phyloP scores from a whole-genome alignment of 2,797 vertebrate species.

The Vultur gryphus region DNA sequence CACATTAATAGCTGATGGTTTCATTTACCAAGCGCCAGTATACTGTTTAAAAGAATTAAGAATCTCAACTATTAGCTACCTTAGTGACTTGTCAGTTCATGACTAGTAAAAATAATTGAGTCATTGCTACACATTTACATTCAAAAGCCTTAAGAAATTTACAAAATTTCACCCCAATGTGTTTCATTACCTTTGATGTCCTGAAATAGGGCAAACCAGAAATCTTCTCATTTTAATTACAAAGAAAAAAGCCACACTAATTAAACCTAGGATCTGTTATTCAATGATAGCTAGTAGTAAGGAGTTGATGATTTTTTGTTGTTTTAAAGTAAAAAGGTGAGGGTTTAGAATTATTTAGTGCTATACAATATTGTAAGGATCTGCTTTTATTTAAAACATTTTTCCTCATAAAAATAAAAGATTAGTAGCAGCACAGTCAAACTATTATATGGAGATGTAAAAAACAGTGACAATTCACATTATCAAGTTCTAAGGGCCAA shows the following conservation, averaged over 20 bases:
- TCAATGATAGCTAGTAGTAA: background rate
- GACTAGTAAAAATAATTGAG: slow-evolving; percentile 17
- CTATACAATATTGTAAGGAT: background rate
- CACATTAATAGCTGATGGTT: slow-evolving; percentile 10
- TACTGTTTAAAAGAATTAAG: background rate
- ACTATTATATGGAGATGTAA: background rate
- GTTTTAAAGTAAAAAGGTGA: background rate
- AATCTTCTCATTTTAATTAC: background rate
- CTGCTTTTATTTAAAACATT: background rate
- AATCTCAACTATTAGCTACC: slow-evolving; percentile 12
- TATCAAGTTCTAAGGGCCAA: background rate
- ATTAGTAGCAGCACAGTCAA: background rate
- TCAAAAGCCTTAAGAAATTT: background rate
- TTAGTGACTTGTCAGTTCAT: background rate
- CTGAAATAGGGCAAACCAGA: background rate
- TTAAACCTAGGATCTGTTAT: background rate
- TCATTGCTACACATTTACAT: background rate
- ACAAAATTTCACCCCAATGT: background rate
- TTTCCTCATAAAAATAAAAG: background rate
- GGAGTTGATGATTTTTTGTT: background rate
- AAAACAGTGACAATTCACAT: background rate
- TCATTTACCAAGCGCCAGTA: background rate
- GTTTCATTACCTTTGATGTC: background rate
- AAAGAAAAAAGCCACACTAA: background rate
- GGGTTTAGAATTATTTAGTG: background rate